Evolutionary conservation across 2,797 vertebrate genomes (phyloP).

Genomic region (Hyperoplus immaculatus): DNA sequence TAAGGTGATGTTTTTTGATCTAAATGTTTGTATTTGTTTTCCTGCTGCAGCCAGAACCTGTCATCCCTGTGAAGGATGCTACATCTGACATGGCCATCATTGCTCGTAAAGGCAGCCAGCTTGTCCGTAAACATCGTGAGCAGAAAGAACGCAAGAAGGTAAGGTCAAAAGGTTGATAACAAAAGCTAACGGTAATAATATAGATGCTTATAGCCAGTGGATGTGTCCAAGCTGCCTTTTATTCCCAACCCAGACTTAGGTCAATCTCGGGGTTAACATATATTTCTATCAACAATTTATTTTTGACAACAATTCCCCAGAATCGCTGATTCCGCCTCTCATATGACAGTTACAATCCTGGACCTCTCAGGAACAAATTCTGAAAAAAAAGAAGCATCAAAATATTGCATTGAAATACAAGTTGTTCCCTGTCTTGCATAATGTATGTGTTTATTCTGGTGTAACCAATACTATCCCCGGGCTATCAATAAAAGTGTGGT

Average conservation of each 20-base stretch:
- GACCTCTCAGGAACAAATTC: background rate
- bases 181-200: background rate
- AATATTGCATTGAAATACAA: too few relatives aligned
- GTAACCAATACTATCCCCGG: background rate
- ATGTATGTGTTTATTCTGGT: background rate
- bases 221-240: background rate
- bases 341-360: background rate
- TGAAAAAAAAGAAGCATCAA: too few relatives aligned
- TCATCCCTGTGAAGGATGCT: constrained; percentile 97
- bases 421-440: background rate
- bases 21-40: constrained; percentile 11
- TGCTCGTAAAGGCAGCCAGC: constrained; percentile 96
- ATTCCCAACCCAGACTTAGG: background rate
- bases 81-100: constrained; percentile 99
- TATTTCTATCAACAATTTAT: background rate
- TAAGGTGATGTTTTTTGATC: background rate
- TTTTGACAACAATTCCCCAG: too few relatives aligned
- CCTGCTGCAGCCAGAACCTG: constrained; percentile 91
- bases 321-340: too few relatives aligned
- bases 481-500: background rate
- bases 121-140: constrained; percentile 97
- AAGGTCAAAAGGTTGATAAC: background rate
- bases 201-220: background rate
- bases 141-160: constrained; percentile 99
- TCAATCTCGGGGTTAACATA: background rate